Evolutionary conservation across 2,113 vertebrate species (phyloP), one percentile per base, ranked within the genome.

Genomic region (Proteles cristata): DNA sequence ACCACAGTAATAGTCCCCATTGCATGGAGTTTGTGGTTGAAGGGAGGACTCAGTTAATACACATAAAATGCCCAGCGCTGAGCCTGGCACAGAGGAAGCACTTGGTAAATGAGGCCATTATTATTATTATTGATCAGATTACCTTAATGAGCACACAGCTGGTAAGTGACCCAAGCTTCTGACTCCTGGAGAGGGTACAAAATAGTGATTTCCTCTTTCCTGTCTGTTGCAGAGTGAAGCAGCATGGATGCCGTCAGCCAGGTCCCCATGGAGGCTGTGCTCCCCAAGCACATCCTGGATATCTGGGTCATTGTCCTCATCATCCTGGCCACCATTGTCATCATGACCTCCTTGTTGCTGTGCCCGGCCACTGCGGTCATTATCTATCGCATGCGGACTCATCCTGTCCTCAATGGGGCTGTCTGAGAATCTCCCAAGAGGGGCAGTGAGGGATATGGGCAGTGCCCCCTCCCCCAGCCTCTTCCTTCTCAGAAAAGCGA

Each of bases 271-370:
- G 85, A 87, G 4, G 50, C 7, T 0, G 0, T 63, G 61, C 97
- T 99, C 12, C 99, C 99, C 81, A 98, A 98, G 97, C 99, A 99
- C 81, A 98, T 99, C 90, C 97, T 99, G 98, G 99, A 99, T 28
- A 31, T 99, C 96, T 99, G 99, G 99, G 98, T 98, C 85, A 99
- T 99, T 0, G 93, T 99, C 87, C 97, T 99, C 79, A 97, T 99
- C 96, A 99, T 99, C 95, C 93, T 99, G 97, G 99, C 98, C 93
- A 99, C 99, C 86, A 97, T 99, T 39, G 93, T 99, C 48, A 45
- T 99, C 93, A 99, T 99, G 99, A 99, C 98, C 0, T 98, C 98
- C 39, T 82, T 99, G 95, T 35, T 99, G 90, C 98, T 99, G 50
- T 99, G 99, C 94, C 99, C 99, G 0, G 99, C 99, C 74, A 98